A percentile compares a stretch with the other conserved stretches of the same genome.
Conservation (phyloP, 2,797 vertebrate species). For the Phoebastria nigripes region DNA sequence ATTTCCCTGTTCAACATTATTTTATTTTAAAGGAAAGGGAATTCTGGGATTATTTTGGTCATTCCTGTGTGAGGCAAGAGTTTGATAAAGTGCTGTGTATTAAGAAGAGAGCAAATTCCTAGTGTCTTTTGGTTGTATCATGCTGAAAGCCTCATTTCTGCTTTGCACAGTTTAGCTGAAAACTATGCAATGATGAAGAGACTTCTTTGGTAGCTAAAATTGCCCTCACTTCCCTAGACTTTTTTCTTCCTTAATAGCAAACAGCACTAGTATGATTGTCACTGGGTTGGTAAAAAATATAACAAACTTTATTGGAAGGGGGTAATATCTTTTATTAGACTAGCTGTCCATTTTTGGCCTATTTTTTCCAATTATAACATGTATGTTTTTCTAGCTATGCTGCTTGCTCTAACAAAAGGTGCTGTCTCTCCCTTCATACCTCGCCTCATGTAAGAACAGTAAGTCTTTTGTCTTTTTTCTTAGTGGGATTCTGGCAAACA, state of each 20-base stretch:
- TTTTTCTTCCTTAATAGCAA: not conserved
- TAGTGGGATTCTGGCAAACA: not conserved
- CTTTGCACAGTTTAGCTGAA: not conserved
- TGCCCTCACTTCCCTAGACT: not conserved
- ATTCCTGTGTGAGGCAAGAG: not conserved
- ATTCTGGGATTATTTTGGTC: not conserved
- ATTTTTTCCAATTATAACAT: not conserved
- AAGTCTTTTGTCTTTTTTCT: not conserved
- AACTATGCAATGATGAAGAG: not conserved
- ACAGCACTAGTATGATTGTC: not conserved
- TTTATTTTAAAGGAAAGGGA: not conserved
- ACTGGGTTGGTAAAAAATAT: not conserved
- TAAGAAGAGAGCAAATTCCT: not conserved
- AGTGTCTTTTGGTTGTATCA: not conserved
- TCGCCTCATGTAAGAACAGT: not conserved
- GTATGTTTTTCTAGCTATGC: not conserved
- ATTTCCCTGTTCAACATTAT: not conserved
- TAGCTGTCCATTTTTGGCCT: not conserved
- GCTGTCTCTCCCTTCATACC: not conserved
- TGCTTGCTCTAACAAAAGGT: not conserved
- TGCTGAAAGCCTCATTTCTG: not conserved
- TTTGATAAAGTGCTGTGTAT: not conserved
- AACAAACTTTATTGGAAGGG: not conserved
- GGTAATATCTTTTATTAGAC: not conserved
- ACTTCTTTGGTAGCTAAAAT: not conserved